Evolutionary conservation across 1,140 invertebrate genomes (phyloP), one percentile per base, ranked within the genome.

Genomic region (Scaptomyza hsui): DNA sequence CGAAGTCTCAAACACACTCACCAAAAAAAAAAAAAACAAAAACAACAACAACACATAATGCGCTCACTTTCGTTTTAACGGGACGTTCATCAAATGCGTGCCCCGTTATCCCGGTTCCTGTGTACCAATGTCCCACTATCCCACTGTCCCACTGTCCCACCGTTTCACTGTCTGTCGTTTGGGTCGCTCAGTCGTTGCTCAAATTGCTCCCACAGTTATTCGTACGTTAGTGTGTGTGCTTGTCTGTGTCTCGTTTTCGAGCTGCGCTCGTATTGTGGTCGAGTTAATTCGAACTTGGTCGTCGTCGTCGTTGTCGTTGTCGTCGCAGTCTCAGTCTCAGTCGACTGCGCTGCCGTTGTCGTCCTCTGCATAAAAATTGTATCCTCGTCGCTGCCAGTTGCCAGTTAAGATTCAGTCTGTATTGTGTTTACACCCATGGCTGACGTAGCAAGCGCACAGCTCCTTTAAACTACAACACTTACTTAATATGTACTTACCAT

Each of bases 351-450:
- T 69, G 62, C n/a, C n/a, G n/a, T n/a, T n/a, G 67, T 51, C 67
- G 61, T 63, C 67, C 59, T 56, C 55, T 24, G 42, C 51, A 62
- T n/a, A 41, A 56, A 49, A 35, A 41, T 70, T 32, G 51, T 70
- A 39, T 37, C 42, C 56, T 35, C 48, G 59, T 52, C 47, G 45
- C 37, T 70, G 78, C 60, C 63, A 70, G 56, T 69, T 52, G 62
- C 62, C 67, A 76, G 70, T 79, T 89, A 78, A 72, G 78, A 75
- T 83, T 90, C 88, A 90, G 89, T 90, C 88, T 90, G 88, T 90
- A 90, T 90, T 90, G 88, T 90, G 88, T 88, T 90, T 90, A 90
- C 89, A 90, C 88, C 89, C 89, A 90, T 88, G 89, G 77, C 89
- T 90, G 89, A 90, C 89, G 89, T 90, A 80, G 74, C 71, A 81